A percentile compares a stretch with the other conserved stretches of the same genome.
These are phyloP conservation scores for Athetis lepigone DNA, from an alignment of 2,888 invertebrate genomes.

Conservation along the genomic window DNA sequence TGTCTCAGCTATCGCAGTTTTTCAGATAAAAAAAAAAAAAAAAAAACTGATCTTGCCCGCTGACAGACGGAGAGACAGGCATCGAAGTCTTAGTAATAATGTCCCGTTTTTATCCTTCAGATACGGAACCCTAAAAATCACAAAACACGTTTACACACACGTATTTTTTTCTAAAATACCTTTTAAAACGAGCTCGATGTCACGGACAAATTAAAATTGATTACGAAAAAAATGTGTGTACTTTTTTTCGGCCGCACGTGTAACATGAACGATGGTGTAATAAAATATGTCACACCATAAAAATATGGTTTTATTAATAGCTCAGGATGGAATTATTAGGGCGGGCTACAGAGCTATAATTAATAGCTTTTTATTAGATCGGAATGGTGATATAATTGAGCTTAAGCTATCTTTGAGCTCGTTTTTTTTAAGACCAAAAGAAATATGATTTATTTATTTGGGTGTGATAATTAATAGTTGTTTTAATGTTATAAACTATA, in stretches of 20 bases:
- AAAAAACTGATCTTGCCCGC: too few relatives aligned
- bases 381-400: conserved; percentile 32
- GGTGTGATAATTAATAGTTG: conserved; percentile 23
- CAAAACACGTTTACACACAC: conserved; percentile 6
- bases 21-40: too few relatives aligned
- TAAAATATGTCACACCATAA: conserved; percentile 76
- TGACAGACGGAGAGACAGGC: too few relatives aligned
- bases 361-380: conserved; percentile 56
- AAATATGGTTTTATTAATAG: conserved; percentile 78
- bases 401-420: conserved; percentile 14
- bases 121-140: too few relatives aligned
- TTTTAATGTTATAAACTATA: conserved; percentile 2
- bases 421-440: conserved; percentile 17
- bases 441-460: conserved; percentile 22
- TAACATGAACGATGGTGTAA: conserved; percentile 73
- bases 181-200: conserved; percentile 36
- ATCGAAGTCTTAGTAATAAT: too few relatives aligned
- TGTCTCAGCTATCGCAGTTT: too few relatives aligned
- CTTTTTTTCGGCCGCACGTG: conserved; percentile 66
- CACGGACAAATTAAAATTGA: conserved; percentile 62
- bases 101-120: too few relatives aligned
- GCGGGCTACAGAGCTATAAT: conserved; percentile 63
- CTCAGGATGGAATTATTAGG: conserved; percentile 71
- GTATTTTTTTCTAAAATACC: not conserved
- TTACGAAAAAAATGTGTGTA: conserved; percentile 57